phyloP scores from a whole-genome alignment of 2,888 invertebrate genomes.

The Rhingia campestris region DNA sequence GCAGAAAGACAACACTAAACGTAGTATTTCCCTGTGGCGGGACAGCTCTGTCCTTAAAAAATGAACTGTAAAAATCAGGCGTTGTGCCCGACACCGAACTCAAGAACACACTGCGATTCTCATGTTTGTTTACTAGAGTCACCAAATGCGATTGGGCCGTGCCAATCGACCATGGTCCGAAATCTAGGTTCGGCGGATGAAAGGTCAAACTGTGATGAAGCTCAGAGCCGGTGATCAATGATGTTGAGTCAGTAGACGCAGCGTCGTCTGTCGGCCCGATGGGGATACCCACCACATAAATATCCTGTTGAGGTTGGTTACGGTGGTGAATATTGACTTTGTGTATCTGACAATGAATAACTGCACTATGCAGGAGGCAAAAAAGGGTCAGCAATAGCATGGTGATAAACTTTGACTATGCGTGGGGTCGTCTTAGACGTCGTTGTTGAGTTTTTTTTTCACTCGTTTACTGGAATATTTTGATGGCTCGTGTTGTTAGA shows the following conservation, averaged over 20 bases:
- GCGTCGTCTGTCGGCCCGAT: conserved; percentile 31
- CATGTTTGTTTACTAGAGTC: conserved; percentile 92
- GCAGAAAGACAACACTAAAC: conserved; percentile 97
- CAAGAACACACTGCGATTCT: conserved; percentile 93
- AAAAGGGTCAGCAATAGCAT: conserved; percentile 65
- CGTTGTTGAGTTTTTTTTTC: conserved; percentile 11
- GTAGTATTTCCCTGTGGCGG: conserved; percentile 95
- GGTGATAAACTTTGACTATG: conserved; percentile 27
- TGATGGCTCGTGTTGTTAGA: conserved; percentile 46
- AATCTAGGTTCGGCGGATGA: conserved; percentile 84
- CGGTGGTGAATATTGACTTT: conserved; percentile 60
- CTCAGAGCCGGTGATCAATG: conserved; percentile 74
- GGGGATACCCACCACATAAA: conserved; percentile 50
- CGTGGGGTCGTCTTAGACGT: too few species aligned
- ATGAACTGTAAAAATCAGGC: conserved; percentile 97
- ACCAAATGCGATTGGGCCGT: conserved; percentile 93
- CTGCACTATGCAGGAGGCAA: conserved; percentile 67
- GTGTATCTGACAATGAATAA: conserved; percentile 67
- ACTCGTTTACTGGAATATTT: conserved; percentile 34
- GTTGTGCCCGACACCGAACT: conserved; percentile 97
- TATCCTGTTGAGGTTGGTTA: conserved; percentile 61
- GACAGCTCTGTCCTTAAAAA: conserved; percentile 97
- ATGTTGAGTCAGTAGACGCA: conserved; percentile 29
- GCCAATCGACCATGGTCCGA: conserved; percentile 90
- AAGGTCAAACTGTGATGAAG: conserved; percentile 81